Percentiles rank a stretch among this genome's conserved stretches.
Evolutionary conservation across 2,797 vertebrate genomes (phyloP).

Genomic region (Basileuterus tristriatus): DNA sequence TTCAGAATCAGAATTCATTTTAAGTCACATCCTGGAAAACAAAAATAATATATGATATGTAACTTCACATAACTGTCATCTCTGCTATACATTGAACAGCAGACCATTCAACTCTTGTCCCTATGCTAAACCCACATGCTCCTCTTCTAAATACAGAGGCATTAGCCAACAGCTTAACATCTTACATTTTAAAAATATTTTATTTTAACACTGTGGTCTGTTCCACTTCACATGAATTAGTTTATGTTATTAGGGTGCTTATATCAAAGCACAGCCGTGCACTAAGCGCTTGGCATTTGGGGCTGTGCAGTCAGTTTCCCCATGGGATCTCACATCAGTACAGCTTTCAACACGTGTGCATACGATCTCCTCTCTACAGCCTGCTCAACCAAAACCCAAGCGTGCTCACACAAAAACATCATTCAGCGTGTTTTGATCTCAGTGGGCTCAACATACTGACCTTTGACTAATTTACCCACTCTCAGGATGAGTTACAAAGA

Average conservation of each 20-base stretch:
- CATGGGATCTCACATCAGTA: neutral
- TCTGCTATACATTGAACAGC: neutral
- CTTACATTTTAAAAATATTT: neutral
- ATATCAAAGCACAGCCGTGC: neutral
- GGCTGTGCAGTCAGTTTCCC: neutral
- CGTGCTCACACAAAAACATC: neutral
- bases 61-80: neutral
- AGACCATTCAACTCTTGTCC: neutral
- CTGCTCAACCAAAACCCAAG: neutral
- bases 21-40: conserved; percentile 52
- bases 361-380: neutral
- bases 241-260: neutral
- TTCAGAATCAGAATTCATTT: conserved; percentile 52
- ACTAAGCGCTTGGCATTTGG: neutral
- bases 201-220: neutral
- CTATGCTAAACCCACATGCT: neutral
- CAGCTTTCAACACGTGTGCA: neutral
- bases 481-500: neutral
- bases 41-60: neutral
- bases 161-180: neutral
- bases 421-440: neutral
- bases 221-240: neutral
- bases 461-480: neutral
- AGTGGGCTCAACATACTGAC: neutral
- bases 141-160: neutral